A percentile compares a stretch with the other conserved stretches of the same genome.
Conservation (phyloP, 2,797 vertebrate species). For the Hippopotamyrus pictus region DNA sequence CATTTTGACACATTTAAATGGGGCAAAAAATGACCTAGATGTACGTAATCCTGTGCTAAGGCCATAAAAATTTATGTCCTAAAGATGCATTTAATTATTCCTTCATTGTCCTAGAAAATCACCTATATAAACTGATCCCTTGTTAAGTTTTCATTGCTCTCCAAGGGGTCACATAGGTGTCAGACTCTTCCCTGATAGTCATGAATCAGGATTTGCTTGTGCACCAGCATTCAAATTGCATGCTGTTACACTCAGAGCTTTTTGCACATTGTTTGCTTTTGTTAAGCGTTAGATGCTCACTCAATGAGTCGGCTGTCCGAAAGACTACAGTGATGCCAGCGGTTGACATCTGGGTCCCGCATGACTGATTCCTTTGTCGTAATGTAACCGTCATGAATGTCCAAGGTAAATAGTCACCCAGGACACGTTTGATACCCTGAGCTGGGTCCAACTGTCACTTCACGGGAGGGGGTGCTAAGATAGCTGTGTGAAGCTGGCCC, state of each 20-base stretch:
- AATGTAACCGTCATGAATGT: conserved; percentile 2
- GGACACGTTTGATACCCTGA: not conserved
- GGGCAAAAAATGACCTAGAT: conserved; percentile 5
- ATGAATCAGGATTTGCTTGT: not conserved
- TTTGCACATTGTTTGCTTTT: not conserved
- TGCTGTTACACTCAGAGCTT: not conserved
- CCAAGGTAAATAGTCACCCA: conserved; percentile 5
- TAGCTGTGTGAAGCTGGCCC: no score
- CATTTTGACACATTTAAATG: conserved; percentile 11
- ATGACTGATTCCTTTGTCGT: conserved; percentile 17
- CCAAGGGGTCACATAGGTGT: not conserved
- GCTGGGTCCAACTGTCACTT: not conserved
- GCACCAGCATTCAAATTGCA: not conserved
- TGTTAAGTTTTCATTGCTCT: not conserved
- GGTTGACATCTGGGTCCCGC: not conserved
- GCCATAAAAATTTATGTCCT: not conserved
- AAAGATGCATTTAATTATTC: conserved; percentile 3
- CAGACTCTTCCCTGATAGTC: not conserved
- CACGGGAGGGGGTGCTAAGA: not conserved
- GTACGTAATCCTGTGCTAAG: not conserved
- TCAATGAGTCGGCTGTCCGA: not conserved
- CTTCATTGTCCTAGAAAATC: not conserved
- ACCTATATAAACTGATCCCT: not conserved
- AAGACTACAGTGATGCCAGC: not conserved
- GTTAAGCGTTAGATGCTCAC: not conserved